Percentiles rank a stretch among this genome's conserved stretches.
Evolutionary conservation across 2,888 invertebrate genomes (phyloP).

Genomic region (Lasioglossum villosulum): DNA sequence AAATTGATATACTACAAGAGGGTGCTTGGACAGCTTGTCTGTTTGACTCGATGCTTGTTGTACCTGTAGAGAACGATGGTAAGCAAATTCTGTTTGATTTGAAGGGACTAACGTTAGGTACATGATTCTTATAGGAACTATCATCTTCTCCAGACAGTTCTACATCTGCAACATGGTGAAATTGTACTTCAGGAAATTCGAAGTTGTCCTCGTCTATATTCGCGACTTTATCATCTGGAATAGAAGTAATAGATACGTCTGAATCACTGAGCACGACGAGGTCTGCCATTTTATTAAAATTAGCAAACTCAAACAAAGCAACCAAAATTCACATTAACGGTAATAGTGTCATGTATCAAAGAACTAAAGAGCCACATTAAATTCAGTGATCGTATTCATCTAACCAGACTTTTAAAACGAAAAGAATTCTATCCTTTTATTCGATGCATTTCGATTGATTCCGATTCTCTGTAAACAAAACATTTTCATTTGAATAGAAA

Average conservation of each 20-base stretch:
- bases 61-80: neutral
- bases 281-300: slow-evolving; percentile 51
- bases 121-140: neutral
- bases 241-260: slow-evolving; percentile 43
- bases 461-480: neutral
- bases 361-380: neutral
- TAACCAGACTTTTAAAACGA: neutral
- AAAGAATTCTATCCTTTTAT: neutral
- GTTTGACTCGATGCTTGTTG: neutral
- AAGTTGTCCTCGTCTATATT: slow-evolving; percentile 29
- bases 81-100: neutral
- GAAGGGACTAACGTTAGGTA: neutral
- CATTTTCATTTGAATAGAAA: neutral
- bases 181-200: slow-evolving; percentile 66
- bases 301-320: neutral
- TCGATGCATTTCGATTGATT: too few relatives aligned
- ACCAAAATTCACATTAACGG: neutral
- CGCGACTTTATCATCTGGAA: neutral
- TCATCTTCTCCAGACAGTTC: neutral
- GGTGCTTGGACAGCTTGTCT: neutral
- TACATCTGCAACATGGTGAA: slow-evolving; percentile 26
- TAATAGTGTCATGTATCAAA: neutral
- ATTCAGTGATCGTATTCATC: neutral
- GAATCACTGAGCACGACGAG: slow-evolving; percentile 68
- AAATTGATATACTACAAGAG: slow-evolving; percentile 2